phyloP scores from a whole-genome alignment of 2,113 vertebrate genomes.

The Elephas maximus region DNA sequence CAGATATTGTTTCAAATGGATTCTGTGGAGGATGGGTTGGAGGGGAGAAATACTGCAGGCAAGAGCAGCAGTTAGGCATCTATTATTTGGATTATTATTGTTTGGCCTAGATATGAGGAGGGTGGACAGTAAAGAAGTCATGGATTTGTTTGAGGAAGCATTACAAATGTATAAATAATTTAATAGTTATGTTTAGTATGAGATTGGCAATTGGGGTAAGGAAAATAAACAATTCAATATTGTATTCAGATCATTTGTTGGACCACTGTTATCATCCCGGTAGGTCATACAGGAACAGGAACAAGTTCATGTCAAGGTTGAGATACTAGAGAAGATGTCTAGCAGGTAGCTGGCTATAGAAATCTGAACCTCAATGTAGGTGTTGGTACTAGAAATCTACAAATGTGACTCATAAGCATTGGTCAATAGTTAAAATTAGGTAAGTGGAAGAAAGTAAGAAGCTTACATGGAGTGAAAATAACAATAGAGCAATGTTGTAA shows the following conservation, averaged over 20 bases:
- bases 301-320: not conserved
- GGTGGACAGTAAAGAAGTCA: not conserved
- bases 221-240: not conserved
- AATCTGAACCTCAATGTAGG: not conserved
- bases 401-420: not conserved
- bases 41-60: not conserved
- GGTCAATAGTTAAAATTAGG: not conserved
- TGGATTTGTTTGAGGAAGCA: not conserved
- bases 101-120: not conserved
- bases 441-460: not conserved
- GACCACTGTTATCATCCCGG: not conserved
- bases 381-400: not conserved
- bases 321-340: not conserved
- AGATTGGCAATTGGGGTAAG: not conserved
- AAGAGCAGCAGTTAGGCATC: not conserved
- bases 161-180: not conserved
- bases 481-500: not conserved
- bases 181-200: not conserved
- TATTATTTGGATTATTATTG: not conserved
- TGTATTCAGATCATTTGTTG: not conserved
- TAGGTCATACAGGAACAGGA: not conserved
- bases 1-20: not conserved
- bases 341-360: not conserved
- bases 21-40: not conserved
- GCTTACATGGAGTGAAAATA: not conserved